Conservation (phyloP, 2,888 invertebrate genomes). For the Platypus cylindrus region DNA sequence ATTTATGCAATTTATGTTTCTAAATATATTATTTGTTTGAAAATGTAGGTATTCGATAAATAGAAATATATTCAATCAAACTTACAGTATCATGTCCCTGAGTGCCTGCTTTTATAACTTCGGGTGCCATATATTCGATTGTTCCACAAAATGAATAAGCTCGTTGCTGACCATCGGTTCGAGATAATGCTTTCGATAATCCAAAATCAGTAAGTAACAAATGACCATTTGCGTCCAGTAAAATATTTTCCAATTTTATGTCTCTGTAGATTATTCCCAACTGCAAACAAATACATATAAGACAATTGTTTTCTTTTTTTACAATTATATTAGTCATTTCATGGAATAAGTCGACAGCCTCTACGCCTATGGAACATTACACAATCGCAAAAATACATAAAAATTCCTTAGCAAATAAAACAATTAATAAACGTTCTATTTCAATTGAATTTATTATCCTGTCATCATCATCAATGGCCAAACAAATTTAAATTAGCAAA, state of each 20-base stretch:
- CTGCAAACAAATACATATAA: slow-evolving; percentile 46
- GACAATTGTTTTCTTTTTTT: slow-evolving; percentile 1
- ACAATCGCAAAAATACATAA: not conserved
- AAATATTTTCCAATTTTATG: slow-evolving; percentile 93
- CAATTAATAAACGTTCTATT: no score
- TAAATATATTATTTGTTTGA: no score
- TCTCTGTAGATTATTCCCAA: slow-evolving; percentile 96
- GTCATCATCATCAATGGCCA: no score
- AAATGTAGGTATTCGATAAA: no score
- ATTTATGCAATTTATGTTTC: no score
- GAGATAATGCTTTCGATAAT: slow-evolving; percentile 81
- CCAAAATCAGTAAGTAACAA: slow-evolving; percentile 97
- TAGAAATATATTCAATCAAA: no score
- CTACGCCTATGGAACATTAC: not conserved
- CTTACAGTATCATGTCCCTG: slow-evolving; percentile 91
- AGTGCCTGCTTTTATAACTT: slow-evolving; percentile 67
- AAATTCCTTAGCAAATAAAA: no score
- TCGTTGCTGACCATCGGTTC: slow-evolving; percentile 49
- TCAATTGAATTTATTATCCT: no score
- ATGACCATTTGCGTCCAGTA: slow-evolving; percentile 88
- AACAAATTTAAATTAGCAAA: no score
- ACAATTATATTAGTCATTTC: not conserved
- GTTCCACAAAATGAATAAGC: slow-evolving; percentile 98
- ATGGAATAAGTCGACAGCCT: not conserved
- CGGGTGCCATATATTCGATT: slow-evolving; percentile 94